Conservation (phyloP, 2,888 invertebrate genomes). For the Holacanthella duospinosa region DNA sequence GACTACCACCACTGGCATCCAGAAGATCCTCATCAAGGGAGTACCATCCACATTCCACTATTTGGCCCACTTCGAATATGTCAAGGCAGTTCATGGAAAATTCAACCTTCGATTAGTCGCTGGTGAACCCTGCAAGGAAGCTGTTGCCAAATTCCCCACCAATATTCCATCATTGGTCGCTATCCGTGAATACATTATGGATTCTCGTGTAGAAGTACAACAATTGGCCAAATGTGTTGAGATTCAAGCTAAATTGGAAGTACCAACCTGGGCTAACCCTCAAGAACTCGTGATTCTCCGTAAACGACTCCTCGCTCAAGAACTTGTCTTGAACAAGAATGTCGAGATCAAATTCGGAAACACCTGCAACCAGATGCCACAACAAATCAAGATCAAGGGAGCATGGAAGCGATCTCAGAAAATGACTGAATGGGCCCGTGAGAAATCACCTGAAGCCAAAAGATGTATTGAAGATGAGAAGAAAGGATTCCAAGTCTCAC, state of each 20-base stretch:
- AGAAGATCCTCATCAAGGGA: slow-evolving; percentile 20
- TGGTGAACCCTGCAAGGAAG: slow-evolving; percentile 18
- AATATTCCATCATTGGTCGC: slow-evolving; percentile 15
- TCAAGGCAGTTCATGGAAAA: neutral
- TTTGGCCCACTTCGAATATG: slow-evolving; percentile 18
- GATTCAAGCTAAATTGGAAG: slow-evolving; percentile 15
- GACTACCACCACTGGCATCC: slow-evolving; percentile 10
- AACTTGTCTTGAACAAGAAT: slow-evolving; percentile 23
- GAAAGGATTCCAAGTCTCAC: slow-evolving; percentile 9
- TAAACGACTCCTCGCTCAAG: slow-evolving; percentile 22
- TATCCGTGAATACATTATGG: slow-evolving; percentile 23
- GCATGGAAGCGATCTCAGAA: slow-evolving; percentile 25
- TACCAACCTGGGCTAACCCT: slow-evolving; percentile 43
- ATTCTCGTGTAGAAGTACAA: slow-evolving; percentile 3
- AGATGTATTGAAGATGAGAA: slow-evolving; percentile 25
- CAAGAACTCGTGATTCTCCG: slow-evolving; percentile 26
- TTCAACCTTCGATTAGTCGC: neutral
- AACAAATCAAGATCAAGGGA: slow-evolving; percentile 21
- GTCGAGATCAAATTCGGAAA: slow-evolving; percentile 26
- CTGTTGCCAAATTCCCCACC: slow-evolving; percentile 21
- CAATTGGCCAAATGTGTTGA: neutral
- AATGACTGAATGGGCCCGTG: slow-evolving; percentile 32
- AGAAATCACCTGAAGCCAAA: slow-evolving; percentile 31
- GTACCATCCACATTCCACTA: slow-evolving; percentile 23
- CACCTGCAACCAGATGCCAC: slow-evolving; percentile 25